Percentiles rank a stretch among this genome's conserved stretches.
phyloP scores from a whole-genome alignment of 2,113 vertebrate species.

The Mus musculus region DNA sequence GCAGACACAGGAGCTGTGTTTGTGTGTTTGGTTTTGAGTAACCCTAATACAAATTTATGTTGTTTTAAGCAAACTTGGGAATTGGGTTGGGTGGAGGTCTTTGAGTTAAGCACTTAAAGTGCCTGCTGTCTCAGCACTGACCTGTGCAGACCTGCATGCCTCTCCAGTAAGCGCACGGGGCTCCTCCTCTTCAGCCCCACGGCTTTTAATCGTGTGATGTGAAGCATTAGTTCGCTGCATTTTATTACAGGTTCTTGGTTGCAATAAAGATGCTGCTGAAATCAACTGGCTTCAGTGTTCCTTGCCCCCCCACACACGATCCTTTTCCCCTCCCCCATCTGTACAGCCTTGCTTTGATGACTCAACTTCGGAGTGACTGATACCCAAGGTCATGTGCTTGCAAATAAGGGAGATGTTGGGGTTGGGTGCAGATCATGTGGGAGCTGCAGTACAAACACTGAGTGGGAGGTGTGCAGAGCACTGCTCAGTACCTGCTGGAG shows the following conservation, averaged over 20 bases:
- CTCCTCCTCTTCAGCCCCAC: slow-evolving; percentile 79
- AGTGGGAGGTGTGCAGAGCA: neutral
- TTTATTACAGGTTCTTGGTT: slow-evolving; percentile 88
- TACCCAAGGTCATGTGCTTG: neutral
- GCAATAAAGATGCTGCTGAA: slow-evolving; percentile 89
- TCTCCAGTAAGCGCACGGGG: slow-evolving; percentile 83
- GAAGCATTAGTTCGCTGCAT: slow-evolving; percentile 84
- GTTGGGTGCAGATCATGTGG: neutral
- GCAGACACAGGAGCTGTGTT: slow-evolving; percentile 59
- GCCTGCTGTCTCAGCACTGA: slow-evolving; percentile 85
- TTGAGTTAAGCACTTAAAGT: slow-evolving; percentile 86
- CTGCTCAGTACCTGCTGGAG: neutral
- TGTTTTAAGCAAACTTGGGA: slow-evolving; percentile 80
- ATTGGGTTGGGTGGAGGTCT: slow-evolving; percentile 77
- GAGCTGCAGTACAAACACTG: neutral
- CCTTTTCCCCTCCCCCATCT: neutral
- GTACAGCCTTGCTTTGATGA: slow-evolving; percentile 66
- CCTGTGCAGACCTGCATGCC: slow-evolving; percentile 85
- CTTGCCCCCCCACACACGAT: neutral
- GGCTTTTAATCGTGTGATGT: slow-evolving; percentile 88
- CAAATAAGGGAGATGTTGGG: neutral
- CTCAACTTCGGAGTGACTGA: neutral
- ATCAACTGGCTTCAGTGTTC: slow-evolving; percentile 83
- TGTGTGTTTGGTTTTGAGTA: slow-evolving; percentile 72
- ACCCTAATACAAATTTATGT: slow-evolving; percentile 64